phyloP scores from a whole-genome alignment of 2,113 vertebrate genomes.

The Festucalex cinctus region DNA sequence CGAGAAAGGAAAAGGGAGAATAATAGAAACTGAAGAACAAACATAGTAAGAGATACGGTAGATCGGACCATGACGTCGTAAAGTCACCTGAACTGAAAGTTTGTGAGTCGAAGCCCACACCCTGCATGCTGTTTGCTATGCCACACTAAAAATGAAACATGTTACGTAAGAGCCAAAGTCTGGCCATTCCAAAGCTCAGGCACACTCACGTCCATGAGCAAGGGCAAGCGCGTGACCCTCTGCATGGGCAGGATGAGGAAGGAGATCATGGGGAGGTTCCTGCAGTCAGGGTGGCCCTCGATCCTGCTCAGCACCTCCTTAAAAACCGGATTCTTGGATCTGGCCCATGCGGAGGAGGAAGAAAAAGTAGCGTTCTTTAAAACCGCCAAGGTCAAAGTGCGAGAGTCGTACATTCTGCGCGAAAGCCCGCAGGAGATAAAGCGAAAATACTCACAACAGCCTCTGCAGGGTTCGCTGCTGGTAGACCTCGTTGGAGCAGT shows the following conservation, averaged over 20 bases:
- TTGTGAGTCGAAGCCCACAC: conserved; percentile 10
- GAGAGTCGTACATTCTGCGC: conserved; percentile 11
- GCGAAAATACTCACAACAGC: conserved; percentile 81
- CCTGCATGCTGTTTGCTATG: conserved; percentile 3
- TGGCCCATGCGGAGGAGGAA: neutral
- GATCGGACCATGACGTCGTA: conserved; percentile 11
- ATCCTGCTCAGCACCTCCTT: conserved; percentile 86
- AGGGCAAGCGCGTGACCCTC: conserved; percentile 91
- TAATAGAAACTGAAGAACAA: conserved; percentile 7
- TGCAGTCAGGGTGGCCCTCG: conserved; percentile 86
- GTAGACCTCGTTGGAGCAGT: conserved; percentile 97
- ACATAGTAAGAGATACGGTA: neutral
- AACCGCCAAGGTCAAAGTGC: conserved; percentile 13
- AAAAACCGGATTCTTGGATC: conserved; percentile 82
- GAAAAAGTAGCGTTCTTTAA: conserved; percentile 1
- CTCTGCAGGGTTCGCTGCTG: conserved; percentile 93
- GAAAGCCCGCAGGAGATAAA: conserved; percentile 10
- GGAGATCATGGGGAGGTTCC: conserved; percentile 95
- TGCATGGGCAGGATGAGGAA: conserved; percentile 99
- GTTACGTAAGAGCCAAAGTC: conserved; percentile 42
- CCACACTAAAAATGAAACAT: conserved; percentile 25
- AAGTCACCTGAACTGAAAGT: conserved; percentile 23
- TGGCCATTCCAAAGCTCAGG: conserved; percentile 20
- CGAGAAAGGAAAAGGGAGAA: conserved; percentile 18
- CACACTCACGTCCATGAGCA: conserved; percentile 93